Percentiles rank a stretch among this genome's conserved stretches.
phyloP scores from a whole-genome alignment of 2,888 invertebrate species.

The Odiellus spinosus region DNA sequence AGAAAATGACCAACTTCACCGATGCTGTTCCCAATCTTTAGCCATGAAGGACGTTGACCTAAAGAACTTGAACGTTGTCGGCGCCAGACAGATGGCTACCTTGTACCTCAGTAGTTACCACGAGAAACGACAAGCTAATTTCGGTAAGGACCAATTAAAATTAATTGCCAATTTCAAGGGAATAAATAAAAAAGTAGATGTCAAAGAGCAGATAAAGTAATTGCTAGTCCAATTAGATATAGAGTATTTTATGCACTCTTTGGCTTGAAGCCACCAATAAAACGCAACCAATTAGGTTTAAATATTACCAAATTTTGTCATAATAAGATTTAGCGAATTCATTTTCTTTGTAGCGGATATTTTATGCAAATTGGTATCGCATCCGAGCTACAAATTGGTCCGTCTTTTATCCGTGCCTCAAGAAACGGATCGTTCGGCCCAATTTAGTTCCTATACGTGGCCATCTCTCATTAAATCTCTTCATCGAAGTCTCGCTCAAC shows the following conservation, averaged over 20 bases:
- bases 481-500: conserved; percentile 10
- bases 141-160: no score
- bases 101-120: conserved; percentile 2
- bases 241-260: no score
- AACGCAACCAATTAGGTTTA: no score
- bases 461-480: conserved; percentile 9
- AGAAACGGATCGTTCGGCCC: conserved; percentile 10
- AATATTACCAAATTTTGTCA: no score
- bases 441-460: conserved; percentile 14
- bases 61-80: conserved; percentile 13
- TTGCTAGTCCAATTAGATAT: no score
- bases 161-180: no score
- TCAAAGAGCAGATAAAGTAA: no score
- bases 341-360: conserved; percentile 10
- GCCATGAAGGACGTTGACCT: conserved; percentile 28
- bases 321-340: no score
- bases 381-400: conserved; percentile 15
- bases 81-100: conserved; percentile 10
- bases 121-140: conserved; percentile 1
- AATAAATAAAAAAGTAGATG: no score
- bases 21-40: conserved; percentile 27
- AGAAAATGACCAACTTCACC: conserved; percentile 31
- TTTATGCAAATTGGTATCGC: conserved; percentile 12
- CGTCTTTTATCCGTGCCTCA: conserved; percentile 12
- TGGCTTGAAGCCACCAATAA: no score